Conservation (phyloP, 1,140 invertebrate species). For the Brachionus paranguensis region DNA sequence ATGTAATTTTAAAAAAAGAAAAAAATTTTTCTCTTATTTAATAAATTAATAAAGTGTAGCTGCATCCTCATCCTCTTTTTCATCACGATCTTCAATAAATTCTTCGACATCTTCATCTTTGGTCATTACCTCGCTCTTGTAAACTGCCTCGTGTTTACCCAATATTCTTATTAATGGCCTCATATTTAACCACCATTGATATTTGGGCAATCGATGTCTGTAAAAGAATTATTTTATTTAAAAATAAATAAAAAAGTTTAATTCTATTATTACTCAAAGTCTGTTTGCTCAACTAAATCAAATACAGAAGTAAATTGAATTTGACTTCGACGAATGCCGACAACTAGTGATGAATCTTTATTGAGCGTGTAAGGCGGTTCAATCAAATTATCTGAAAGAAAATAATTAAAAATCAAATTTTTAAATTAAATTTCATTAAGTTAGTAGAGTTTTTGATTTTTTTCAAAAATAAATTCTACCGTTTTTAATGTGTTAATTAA, state of each 20-base stretch:
- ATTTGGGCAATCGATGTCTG: constrained; percentile 81
- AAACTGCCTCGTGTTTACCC: constrained; percentile 89
- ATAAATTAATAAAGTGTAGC: constrained; percentile 7
- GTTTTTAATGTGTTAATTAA: background rate
- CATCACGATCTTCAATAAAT: constrained; percentile 8
- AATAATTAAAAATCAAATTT: background rate
- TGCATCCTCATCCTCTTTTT: constrained; percentile 1
- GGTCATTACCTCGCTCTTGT: constrained; percentile 51
- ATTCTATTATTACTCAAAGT: constrained; percentile 66
- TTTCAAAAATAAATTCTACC: too few relatives aligned
- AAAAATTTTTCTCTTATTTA: background rate
- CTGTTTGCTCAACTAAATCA: constrained; percentile 74
- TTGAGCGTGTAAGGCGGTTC: background rate
- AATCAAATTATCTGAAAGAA: background rate
- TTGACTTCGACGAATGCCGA: constrained; percentile 75
- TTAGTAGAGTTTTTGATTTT: too few relatives aligned
- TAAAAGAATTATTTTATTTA: background rate
- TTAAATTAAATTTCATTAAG: background rate
- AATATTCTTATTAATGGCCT: constrained; percentile 88
- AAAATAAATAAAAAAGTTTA: background rate
- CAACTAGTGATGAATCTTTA: background rate
- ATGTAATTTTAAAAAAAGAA: background rate
- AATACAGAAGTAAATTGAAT: constrained; percentile 83
- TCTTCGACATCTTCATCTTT: constrained; percentile 9
- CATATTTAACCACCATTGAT: constrained; percentile 97